phyloP scores from a whole-genome alignment of 2,888 invertebrate species.

The Cenopis cana region DNA sequence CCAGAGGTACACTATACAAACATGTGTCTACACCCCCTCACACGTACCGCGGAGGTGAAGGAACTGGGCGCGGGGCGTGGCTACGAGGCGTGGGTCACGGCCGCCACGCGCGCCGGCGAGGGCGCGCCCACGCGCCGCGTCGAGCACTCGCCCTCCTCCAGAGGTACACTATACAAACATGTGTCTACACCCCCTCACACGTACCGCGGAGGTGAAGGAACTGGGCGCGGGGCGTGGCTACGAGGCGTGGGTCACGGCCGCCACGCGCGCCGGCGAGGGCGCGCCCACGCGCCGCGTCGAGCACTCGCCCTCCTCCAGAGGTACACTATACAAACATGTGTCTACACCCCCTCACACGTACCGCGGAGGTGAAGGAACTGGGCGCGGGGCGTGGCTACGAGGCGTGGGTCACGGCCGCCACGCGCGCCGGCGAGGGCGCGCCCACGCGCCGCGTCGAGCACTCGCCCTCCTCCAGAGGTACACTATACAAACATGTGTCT shows the following conservation, averaged over 20 bases:
- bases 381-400: conserved; percentile 86
- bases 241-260: conserved; percentile 87
- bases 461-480: conserved; percentile 81
- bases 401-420: conserved; percentile 87
- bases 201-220: conserved; percentile 67
- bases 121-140: conserved; percentile 74
- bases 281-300: conserved; percentile 71
- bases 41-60: conserved; percentile 67
- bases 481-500: not conserved
- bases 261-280: conserved; percentile 86
- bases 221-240: conserved; percentile 78
- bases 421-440: conserved; percentile 84
- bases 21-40: conserved; percentile 55
- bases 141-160: conserved; percentile 75
- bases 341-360: no score
- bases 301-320: conserved; percentile 80
- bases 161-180: conserved; percentile 67
- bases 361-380: no score
- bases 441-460: conserved; percentile 74
- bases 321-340: conserved; percentile 54
- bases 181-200: conserved; percentile 59
- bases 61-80: conserved; percentile 68
- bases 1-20: conserved; percentile 71
- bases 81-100: conserved; percentile 80
- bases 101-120: conserved; percentile 86